Evolutionary conservation across 2,888 invertebrate genomes (phyloP), one percentile per base, ranked within the genome.

Genomic region (Patella ulyssiponensis): DNA sequence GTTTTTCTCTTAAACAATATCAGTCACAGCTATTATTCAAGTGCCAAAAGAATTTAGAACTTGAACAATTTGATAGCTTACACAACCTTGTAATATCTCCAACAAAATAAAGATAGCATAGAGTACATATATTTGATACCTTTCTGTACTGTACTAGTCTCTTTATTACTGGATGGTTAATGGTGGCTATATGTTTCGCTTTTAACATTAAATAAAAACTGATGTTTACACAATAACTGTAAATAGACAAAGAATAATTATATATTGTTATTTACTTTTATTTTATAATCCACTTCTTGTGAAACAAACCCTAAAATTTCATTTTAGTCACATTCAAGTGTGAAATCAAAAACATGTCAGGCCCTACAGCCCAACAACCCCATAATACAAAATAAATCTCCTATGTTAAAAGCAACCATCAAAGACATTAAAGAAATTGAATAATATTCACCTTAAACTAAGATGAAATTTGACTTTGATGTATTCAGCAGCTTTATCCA

Each of bases 81-180:
- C 5, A 9, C 44, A 44, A 44, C 9, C 1, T 44, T 44, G 44
- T 44, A 9, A 9, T 44, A 44, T 44, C 44, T 44, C 44, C 44
- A 44, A 44, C 9, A 44, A 44, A 44, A 72, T 15, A 23, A 27
- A 12, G 51, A 52, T 81, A 44, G 44, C 5, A 44, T 7, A 44
- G 44, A 44, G 44, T 44, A 85, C 7, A 44, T 44, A 7, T 44
- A 44, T 44, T 44, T 44, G 4, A 44, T 84, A 92, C 92, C 86
- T 92, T 91, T 85, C 92, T 90, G 87, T 96, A 95, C 89, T 96
- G 96, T 79, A 95, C 95, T 75, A 98, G 93, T 81, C 96, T 94
- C 90, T 96, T 96, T 70, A 96, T 94, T 17, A 98, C 94, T n/a
- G 98, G 98, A 93, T 99, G 98, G 85, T 95, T 95, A 33, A 96